Conservation (phyloP, 2,888 invertebrate species). For the Herminia tarsipennalis region DNA sequence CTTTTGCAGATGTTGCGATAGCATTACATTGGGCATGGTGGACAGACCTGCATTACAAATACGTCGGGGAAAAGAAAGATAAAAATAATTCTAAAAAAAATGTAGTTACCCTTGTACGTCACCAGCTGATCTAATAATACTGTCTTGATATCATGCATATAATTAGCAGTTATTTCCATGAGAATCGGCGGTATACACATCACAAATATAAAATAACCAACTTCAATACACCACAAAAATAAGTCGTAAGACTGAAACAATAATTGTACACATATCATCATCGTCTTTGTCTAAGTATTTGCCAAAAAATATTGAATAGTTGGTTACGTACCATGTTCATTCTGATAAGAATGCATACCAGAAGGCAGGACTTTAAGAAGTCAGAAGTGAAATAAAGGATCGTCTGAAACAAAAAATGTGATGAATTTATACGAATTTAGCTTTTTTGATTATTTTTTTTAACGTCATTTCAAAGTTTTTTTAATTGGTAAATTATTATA, state of each 20-base stretch:
- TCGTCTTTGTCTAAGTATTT: neutral
- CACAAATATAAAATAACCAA: neutral
- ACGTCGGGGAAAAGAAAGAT: no score
- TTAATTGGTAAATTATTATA: no score
- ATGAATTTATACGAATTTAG: no score
- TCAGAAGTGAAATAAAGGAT: neutral
- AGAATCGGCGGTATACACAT: neutral
- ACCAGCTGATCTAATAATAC: neutral
- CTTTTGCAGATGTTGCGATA: no score
- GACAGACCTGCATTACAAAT: no score
- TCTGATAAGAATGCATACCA: neutral
- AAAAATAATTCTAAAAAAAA: no score
- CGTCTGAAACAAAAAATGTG: no score
- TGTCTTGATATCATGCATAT: neutral
- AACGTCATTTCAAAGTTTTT: no score
- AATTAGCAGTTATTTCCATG: neutral
- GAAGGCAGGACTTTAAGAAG: neutral
- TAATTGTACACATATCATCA: neutral
- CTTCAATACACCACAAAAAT: neutral
- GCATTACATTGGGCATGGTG: no score
- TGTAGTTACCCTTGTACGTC: neutral
- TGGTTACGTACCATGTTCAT: neutral
- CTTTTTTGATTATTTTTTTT: no score
- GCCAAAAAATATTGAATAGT: neutral
- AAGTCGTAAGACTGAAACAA: neutral